Evolutionary conservation across 1,140 invertebrate genomes (phyloP), one percentile per base, ranked within the genome.

Genomic region (Drosophila erecta): DNA sequence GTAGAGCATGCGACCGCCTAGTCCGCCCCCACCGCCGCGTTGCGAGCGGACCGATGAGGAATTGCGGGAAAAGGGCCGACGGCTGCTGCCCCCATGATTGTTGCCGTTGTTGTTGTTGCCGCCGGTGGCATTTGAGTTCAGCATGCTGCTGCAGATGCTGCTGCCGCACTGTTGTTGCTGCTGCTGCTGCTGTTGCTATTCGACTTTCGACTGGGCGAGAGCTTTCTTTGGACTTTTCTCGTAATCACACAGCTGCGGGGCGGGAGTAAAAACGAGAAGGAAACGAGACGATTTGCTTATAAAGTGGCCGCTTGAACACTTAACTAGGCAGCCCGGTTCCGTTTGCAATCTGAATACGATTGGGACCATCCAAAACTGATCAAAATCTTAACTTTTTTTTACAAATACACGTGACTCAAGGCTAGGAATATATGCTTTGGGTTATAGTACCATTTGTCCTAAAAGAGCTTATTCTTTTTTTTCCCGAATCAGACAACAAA

Each of bases 51-150:
- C 80, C 40, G 84, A 89, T 12, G 84, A 90, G 46, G 84, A 90
- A 47, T 89, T 89, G 24, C 84, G 84, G 41, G 84, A 89, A 44
- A 89, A 89, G 30, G 84, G 84, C 15, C 84, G 76, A 7, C 84
- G 85, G 65, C 69, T 89, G 72, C 81, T 84, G 79, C 76, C 81
- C 60, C 81, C 70, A 77, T 85, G 81, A 75, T 83, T 83, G 62
- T 70, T 70, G 60, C 44, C 37, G 38, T 50, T 50, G 46, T 46
- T 69, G 53, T 37, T 62, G 56, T 53, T 69, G 70, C 65, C 58
- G 50, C 59, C 65, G 53, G 50, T 76, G 72, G 79, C 83, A 83
- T 87, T 86, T 46, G 81, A 86, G 79, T 87, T 87, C 60, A 87
- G 79, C 81, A 87, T 87, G 40, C 59, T 87, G 65, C 60, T 56